A percentile compares a stretch with the other conserved stretches of the same genome.
phyloP scores from a whole-genome alignment of 2,113 vertebrate species.

The Grammomys surdaster region DNA sequence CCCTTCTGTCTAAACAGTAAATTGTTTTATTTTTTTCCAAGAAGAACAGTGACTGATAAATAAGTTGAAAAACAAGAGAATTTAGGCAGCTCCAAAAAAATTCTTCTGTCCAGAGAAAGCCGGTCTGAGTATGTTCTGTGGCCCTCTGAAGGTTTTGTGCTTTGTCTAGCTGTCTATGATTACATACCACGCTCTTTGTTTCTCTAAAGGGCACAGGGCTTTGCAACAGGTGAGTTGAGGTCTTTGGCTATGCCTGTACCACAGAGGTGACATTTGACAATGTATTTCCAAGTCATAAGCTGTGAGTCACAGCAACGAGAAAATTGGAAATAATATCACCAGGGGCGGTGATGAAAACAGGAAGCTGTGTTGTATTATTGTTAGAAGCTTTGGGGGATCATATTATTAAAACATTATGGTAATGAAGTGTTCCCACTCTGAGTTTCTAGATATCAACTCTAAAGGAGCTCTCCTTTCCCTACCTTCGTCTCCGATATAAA shows the following conservation, averaged over 20 bases:
- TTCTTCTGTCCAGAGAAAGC: background rate
- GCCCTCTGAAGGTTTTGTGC: background rate
- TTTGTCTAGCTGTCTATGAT: background rate
- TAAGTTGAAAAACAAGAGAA: constrained; percentile 8
- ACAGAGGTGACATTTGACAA: constrained; percentile 6
- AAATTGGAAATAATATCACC: background rate
- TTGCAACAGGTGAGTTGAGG: background rate
- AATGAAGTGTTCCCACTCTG: background rate
- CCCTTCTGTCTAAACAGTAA: background rate
- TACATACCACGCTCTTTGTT: background rate
- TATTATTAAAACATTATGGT: background rate
- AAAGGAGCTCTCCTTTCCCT: background rate
- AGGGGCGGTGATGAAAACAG: background rate
- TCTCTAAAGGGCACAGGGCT: background rate
- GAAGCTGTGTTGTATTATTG: background rate
- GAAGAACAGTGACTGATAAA: background rate
- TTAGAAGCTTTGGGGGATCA: background rate
- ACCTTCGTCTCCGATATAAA: background rate
- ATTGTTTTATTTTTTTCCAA: background rate
- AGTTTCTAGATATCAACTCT: background rate
- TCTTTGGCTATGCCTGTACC: background rate
- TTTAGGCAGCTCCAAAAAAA: background rate
- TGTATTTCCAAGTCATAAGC: constrained; percentile 1
- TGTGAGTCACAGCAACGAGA: background rate
- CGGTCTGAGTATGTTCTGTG: background rate